Percentiles rank a stretch among this genome's conserved stretches.
These are phyloP conservation scores for Podarcis siculus DNA, from an alignment of 2,797 vertebrate species.

Conservation along the genomic window DNA sequence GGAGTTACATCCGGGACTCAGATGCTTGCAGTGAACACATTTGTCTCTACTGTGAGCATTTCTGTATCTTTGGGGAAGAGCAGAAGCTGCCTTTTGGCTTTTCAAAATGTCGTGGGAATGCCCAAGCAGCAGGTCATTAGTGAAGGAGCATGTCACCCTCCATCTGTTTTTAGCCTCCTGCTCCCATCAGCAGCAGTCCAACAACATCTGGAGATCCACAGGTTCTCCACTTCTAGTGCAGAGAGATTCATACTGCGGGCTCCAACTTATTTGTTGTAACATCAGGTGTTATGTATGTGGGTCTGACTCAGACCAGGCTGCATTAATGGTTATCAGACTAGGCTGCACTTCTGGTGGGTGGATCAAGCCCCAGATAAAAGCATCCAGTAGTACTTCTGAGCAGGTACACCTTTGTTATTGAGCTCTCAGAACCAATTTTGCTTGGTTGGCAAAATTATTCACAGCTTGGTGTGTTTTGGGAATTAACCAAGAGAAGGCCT, in stretches of 20 bases:
- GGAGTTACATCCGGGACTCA: neutral
- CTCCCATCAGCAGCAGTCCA: neutral
- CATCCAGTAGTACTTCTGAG: neutral
- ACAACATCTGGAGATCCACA: too few relatives aligned
- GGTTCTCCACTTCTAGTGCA: neutral
- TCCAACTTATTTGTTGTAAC: neutral
- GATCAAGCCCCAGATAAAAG: neutral
- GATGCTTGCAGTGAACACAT: neutral
- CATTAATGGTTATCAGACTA: neutral
- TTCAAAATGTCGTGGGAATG: neutral
- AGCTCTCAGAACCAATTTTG: neutral
- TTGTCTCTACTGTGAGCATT: neutral
- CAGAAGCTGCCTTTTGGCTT: neutral
- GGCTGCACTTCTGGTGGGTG: neutral
- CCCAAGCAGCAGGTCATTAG: neutral
- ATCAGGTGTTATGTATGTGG: neutral
- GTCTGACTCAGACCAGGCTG: neutral
- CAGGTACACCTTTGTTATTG: neutral
- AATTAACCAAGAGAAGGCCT: neutral
- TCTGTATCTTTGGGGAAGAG: neutral
- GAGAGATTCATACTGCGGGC: neutral
- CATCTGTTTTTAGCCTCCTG: neutral
- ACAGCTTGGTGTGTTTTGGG: neutral
- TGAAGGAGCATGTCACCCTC: too few relatives aligned
- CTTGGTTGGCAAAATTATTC: neutral